Evolutionary conservation across 2,113 vertebrate genomes (phyloP), one percentile per base, ranked within the genome.

Genomic region (Typhlomys cinereus): DNA sequence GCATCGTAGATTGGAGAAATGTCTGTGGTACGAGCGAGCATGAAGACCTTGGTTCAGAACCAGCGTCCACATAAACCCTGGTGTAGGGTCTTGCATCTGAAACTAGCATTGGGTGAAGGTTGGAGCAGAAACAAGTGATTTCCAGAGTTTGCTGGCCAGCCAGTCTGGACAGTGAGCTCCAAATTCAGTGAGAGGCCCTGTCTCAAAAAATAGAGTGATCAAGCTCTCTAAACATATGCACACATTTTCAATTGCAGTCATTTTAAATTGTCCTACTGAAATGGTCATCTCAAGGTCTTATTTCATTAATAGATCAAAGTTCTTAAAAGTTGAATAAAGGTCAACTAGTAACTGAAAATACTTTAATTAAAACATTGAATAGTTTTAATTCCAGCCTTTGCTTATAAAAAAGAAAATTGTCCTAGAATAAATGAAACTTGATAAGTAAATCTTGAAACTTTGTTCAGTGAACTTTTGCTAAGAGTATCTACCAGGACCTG

Each of bases 251-350:
- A 27, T 84, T 41, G 17, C 48, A 36, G 44, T 70, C 21, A 54
- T 88, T 75, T 89, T 52, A 23, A 71, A 94, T 39, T 69, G 87
- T 71, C 13, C 18, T 50, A 25, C 78, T 94, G 75, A 90, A 88
- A 44, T 85, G 73, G 20, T 80, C 5, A 48, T 78, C 4, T 91
- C 46, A 88, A 70, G 14, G 21, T 54, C 20, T 25, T 88, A 29
- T 61, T 85, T 87, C n/a, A 31, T 87, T 92, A 89, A 62, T 74
- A 87, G 46, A 4, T 80, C 23, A 4, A 73, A 14, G 14, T 39
- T 93, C 93, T 84, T 1, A 74, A 80, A 95, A 86, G 84, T 62
- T 36, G 41, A 91, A 84, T 54, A 59, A 93, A 52, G 89, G 36
- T 2, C 78, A 79, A 10, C n/a, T 17, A 95, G 73, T 89, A 92